Percentiles rank a stretch among this genome's conserved stretches.
phyloP scores from a whole-genome alignment of 2,888 invertebrate genomes.

The Griposia aprilina region DNA sequence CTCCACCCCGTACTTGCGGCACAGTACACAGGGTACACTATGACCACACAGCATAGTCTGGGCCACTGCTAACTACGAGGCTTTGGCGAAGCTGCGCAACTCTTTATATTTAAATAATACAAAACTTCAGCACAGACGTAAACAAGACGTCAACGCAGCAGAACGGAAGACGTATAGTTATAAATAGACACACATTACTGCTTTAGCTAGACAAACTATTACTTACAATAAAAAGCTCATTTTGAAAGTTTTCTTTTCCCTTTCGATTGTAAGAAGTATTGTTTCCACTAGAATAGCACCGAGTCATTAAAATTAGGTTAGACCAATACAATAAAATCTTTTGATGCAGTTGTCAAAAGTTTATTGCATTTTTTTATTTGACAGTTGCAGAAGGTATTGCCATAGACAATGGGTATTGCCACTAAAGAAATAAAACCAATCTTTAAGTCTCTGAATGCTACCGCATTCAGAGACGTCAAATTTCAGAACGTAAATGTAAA shows the following conservation, averaged over 20 bases:
- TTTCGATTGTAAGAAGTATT: constrained; percentile 68
- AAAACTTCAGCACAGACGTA: constrained; percentile 75
- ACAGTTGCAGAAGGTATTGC: constrained; percentile 30
- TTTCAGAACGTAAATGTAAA: no score
- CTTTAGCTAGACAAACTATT: constrained; percentile 57
- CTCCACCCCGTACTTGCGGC: neutral
- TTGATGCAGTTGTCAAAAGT: constrained; percentile 73
- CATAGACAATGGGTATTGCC: neutral
- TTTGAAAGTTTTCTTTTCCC: constrained; percentile 73
- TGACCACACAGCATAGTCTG: neutral
- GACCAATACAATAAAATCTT: constrained; percentile 60
- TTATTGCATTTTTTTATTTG: constrained; percentile 63
- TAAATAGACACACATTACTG: constrained; percentile 79
- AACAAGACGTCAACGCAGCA: constrained; percentile 81
- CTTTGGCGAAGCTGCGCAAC: neutral
- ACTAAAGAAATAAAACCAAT: neutral
- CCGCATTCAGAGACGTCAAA: neutral
- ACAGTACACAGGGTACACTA: neutral
- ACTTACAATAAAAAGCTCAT: constrained; percentile 93
- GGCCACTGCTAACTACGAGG: neutral
- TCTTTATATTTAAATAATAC: constrained; percentile 52
- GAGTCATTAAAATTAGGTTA: constrained; percentile 81
- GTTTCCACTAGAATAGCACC: constrained; percentile 76
- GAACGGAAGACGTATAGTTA: constrained; percentile 79
- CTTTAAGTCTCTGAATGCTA: no score